Percentiles rank a stretch among this genome's conserved stretches.
Conservation (phyloP, 2,113 vertebrate species). For the Lycaon pictus region DNA sequence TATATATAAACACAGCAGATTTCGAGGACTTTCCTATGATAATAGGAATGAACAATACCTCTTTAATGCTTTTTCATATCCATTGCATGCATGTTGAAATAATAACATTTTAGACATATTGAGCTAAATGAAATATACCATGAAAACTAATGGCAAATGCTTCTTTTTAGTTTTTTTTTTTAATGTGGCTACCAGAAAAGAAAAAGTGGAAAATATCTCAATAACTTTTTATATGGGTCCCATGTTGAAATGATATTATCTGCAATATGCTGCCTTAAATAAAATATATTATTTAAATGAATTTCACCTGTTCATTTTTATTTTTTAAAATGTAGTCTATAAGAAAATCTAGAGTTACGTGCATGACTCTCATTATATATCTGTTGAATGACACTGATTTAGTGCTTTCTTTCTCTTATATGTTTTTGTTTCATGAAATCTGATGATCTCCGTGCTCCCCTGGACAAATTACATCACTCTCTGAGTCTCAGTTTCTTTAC, state of each 20-base stretch:
- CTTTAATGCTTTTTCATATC: not conserved
- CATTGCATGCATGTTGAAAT: not conserved
- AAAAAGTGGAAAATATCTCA: not conserved
- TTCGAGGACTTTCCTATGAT: rapidly evolving
- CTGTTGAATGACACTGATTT: not conserved
- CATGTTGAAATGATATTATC: not conserved
- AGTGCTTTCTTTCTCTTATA: not conserved
- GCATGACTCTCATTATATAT: not conserved
- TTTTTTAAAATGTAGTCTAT: not conserved
- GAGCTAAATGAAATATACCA: not conserved
- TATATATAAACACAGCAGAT: not conserved
- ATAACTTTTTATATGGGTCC: not conserved
- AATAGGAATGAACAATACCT: not conserved
- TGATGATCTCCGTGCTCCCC: rapidly evolving
- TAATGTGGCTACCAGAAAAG: not conserved
- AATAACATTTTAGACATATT: not conserved
- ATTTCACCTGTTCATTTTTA: not conserved
- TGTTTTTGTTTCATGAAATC: not conserved
- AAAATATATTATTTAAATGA: not conserved
- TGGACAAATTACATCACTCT: not conserved
- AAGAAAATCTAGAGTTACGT: not conserved
- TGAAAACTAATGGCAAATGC: not conserved
- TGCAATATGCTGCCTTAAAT: not conserved
- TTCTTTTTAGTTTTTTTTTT: not conserved
- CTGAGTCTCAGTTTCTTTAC: not conserved